Percentiles rank a stretch among this genome's conserved stretches.
Conservation (phyloP, 2,113 vertebrate genomes). For the Barbus barbus region DNA sequence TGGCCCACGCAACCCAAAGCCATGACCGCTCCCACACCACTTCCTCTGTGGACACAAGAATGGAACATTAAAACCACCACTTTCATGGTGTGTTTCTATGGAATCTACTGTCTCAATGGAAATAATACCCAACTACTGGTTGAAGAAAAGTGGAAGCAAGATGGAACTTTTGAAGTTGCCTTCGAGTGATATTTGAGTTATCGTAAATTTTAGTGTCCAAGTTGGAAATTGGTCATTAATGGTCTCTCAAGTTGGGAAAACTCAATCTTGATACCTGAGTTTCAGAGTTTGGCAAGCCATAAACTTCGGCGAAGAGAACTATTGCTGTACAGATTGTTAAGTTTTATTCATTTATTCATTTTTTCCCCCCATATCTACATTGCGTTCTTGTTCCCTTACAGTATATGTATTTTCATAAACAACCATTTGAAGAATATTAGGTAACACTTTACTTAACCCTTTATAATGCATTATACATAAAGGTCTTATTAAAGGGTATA, state of each 20-base stretch:
- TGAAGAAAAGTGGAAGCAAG: background rate
- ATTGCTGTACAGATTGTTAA: background rate
- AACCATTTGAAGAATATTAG: background rate
- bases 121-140: background rate
- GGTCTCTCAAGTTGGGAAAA: background rate
- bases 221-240: background rate
- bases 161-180: background rate
- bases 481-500: no score
- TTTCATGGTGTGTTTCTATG: background rate
- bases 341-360: background rate
- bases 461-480: no score
- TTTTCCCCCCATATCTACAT: background rate
- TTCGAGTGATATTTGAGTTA: background rate
- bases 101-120: background rate
- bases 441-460: no score
- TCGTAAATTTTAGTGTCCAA: background rate
- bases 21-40: constrained; percentile 77
- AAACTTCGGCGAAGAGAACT: background rate
- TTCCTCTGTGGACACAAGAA: constrained; percentile 71
- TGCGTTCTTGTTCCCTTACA: background rate
- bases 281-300: background rate
- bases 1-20: constrained; percentile 83
- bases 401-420: background rate
- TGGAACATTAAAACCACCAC: background rate
- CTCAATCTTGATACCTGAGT: background rate